Base-by-base conservation (phyloP, 2,113 vertebrate species). In the Rhizomys pruinosus region DNA sequence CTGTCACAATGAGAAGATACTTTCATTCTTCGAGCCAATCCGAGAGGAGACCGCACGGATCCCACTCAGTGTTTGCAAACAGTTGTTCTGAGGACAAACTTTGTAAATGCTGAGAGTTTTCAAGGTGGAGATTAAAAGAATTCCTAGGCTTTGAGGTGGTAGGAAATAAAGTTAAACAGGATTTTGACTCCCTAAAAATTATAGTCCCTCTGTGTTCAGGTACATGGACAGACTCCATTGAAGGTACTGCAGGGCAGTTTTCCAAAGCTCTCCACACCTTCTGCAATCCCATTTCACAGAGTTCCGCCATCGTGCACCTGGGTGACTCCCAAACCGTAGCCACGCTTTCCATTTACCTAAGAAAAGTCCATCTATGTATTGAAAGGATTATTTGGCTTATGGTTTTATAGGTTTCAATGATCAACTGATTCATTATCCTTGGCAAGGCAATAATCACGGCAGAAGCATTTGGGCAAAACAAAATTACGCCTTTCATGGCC, bases 1-100 rank as follows among this genome's bases (percentile, higher is more conserved):
- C 98, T 98, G 98, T 98, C 97, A 92, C 8, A 89, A 57, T 66
- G 94, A 96, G 97, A 96, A 39, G 88, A 80, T 84, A 8, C n/a
- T 73, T 59, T 81, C 11, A 20, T 85, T 5, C 88, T 88, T 73
- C 91, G 85, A 91, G 93, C 96, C 97, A 96, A 94, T 95, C 92
- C 44, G 89, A 68, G 66, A 74, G 34, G 88, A 97, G 89, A 87
- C 63, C 39, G 96, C 97, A 97, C 79, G 10, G 8, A 42, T 68
- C 80, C 22, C 80, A 3, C 3, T 13, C 25, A 10, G 7, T 55
- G 63, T 37, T 59, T 71, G 8, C 47, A 27, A 79, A 66, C 5
- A 4, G 13, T 73, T 34, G 15, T 19, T 71, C 59, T 12, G 13
- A 20, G 89, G 42, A 39, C 66, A 22, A 10, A 0, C n/a, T 84